phyloP scores from a whole-genome alignment of 2,113 vertebrate species.

The Urocynchramus pylzowi region DNA sequence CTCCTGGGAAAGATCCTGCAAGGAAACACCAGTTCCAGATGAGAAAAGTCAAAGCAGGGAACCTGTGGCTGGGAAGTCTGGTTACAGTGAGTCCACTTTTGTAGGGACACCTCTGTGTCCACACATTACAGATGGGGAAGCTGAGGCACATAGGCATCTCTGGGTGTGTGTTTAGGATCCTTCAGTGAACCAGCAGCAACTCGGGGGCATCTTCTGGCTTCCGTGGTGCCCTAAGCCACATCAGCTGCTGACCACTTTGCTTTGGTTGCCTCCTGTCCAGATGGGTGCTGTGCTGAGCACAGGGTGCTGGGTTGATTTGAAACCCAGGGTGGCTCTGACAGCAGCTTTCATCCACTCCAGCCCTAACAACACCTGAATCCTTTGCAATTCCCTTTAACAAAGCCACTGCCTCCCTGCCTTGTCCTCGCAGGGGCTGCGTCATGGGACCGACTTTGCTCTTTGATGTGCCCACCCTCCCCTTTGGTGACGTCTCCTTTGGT shows the following conservation, averaged over 20 bases:
- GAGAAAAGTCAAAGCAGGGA: background rate
- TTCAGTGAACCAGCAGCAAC: background rate
- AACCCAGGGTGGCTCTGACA: background rate
- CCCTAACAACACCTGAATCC: accelerated
- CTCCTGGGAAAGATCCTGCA: background rate
- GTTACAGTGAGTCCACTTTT: background rate
- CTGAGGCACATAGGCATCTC: background rate
- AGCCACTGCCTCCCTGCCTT: background rate
- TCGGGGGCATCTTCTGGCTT: background rate
- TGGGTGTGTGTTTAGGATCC: background rate
- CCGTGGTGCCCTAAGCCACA: background rate
- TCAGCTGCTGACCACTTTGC: background rate
- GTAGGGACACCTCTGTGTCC: too few relatives aligned
- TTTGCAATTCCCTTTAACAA: background rate
- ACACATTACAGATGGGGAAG: background rate
- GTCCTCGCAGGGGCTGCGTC: conserved; percentile 78
- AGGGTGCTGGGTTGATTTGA: background rate
- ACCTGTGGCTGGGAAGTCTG: background rate
- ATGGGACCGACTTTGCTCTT: conserved; percentile 82
- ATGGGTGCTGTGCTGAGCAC: background rate
- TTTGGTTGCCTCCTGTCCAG: background rate
- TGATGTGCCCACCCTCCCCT: conserved; percentile 74
- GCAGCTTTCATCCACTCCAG: background rate
- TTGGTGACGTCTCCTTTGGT: conserved; percentile 87
- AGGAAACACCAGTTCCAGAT: background rate